phyloP scores from a whole-genome alignment of 2,797 vertebrate genomes.

The Phoeniculus purpureus region DNA sequence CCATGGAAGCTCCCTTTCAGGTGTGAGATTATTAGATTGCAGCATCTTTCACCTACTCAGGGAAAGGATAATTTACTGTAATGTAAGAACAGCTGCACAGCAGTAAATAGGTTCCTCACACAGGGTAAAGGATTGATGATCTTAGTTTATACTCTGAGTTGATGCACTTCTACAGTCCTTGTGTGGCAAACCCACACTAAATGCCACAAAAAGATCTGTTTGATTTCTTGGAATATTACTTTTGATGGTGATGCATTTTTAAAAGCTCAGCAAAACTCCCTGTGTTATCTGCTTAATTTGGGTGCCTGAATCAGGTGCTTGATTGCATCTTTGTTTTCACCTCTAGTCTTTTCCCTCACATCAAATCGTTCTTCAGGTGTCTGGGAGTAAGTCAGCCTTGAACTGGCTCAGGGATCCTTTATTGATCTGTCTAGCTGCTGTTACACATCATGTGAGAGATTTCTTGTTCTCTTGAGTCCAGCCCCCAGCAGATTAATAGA shows the following conservation, averaged over 20 bases:
- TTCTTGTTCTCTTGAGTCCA: background rate
- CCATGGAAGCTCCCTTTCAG: background rate
- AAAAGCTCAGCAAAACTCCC: background rate
- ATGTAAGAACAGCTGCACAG: background rate
- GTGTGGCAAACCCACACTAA: background rate
- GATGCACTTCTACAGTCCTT: background rate
- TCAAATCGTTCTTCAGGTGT: background rate
- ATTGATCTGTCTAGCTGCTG: background rate
- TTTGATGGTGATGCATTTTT: background rate
- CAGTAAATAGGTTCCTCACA: background rate
- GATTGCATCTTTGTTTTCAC: background rate
- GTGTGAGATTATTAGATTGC: background rate
- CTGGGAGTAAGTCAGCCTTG: background rate
- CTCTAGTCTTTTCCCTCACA: background rate
- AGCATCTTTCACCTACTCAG: background rate
- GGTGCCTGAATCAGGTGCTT: accelerated
- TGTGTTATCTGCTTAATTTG: background rate
- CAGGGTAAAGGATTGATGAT: background rate
- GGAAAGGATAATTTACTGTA: background rate
- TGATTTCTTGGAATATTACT: background rate
- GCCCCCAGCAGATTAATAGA: background rate
- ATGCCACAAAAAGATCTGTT: background rate
- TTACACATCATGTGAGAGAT: background rate
- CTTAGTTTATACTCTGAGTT: background rate
- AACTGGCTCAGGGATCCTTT: background rate